Percentiles rank a stretch among this genome's conserved stretches.
phyloP scores from a whole-genome alignment of 1,140 invertebrate species.

The Meloidogyne hapla region DNA sequence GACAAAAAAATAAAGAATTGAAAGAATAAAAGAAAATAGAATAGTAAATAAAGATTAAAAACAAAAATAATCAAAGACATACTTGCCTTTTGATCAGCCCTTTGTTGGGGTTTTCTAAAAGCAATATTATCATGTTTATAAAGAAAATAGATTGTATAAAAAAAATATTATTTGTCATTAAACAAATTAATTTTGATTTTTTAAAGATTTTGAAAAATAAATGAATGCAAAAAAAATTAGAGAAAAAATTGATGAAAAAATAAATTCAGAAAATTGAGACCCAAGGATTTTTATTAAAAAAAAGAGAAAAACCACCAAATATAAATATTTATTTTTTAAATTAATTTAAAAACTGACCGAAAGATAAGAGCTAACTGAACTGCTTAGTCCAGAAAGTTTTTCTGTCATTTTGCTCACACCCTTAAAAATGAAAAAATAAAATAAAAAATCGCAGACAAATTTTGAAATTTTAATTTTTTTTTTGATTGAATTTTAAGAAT shows the following conservation, averaged over 20 bases:
- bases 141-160: no score
- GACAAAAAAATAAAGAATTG: neutral
- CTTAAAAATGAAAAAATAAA: conserved; percentile 63
- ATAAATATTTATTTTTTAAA: neutral
- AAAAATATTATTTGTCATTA: no score
- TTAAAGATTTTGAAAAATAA: no score
- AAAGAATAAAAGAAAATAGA: conserved; percentile 8
- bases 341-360: conserved; percentile 36
- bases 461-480: no score
- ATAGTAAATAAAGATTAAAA: conserved; percentile 1
- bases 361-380: conserved; percentile 67
- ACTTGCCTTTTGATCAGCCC: conserved; percentile 12
- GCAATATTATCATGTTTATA: neutral
- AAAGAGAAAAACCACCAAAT: neutral
- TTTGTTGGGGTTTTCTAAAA: conserved; percentile 28
- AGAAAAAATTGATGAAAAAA: neutral
- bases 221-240: no score
- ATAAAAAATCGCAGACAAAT: no score
- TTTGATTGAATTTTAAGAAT: no score
- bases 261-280: neutral
- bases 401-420: conserved; percentile 95
- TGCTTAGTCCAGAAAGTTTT: conserved; percentile 85
- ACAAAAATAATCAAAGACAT: conserved; percentile 1
- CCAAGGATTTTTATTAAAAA: neutral
- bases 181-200: no score